Evolutionary conservation across 2,888 invertebrate genomes (phyloP), one percentile per base, ranked within the genome.

Genomic region (Allolobophora icterica): DNA sequence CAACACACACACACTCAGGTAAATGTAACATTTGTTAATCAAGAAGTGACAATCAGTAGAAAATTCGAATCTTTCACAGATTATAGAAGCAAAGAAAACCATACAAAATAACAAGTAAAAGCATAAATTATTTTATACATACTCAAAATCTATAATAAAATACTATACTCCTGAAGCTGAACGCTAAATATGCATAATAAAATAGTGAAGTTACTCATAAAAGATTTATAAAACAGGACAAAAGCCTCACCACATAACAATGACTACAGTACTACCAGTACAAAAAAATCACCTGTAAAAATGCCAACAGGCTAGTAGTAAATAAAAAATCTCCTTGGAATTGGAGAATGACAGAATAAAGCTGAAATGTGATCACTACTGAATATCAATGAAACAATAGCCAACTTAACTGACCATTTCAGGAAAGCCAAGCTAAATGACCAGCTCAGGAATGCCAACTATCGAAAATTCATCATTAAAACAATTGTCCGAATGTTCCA

Each of bases 141-240:
- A 30, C 24, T 30, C n/a, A n/a, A 30, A 71, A 71, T n/a, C n/a
- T 71, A 30, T n/a, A 71, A n/a, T n/a, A 71, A 58, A 71, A 71
- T 71, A 71, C 71, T 71, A 71, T 71, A 71, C 71, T 71, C 13
- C 71, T 71, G n/a, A 71, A 71, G 71, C 71, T n/a, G 71, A 71
- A 71, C 1, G n/a, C n/a, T 71, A n/a, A n/a, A 30, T 52, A 71
- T n/a, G 8, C 11, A 11, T 71, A 71, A 71, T 30, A 71, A 71
- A 71, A 71, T 71, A 71, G 71, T 13, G 52, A 52, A 71, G 71
- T n/a, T n/a, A 71, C n/a, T n/a, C 24, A 52, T 11, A 71, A n/a
- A 71, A 71, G n/a, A 71, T 71, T 71, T n/a, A 71, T 71, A 71
- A 38, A 71, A 71, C 30, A 71, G n/a, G n/a, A 71, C 71, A 71